phyloP scores from a whole-genome alignment of 2,113 vertebrate species.

The Gavia stellata region DNA sequence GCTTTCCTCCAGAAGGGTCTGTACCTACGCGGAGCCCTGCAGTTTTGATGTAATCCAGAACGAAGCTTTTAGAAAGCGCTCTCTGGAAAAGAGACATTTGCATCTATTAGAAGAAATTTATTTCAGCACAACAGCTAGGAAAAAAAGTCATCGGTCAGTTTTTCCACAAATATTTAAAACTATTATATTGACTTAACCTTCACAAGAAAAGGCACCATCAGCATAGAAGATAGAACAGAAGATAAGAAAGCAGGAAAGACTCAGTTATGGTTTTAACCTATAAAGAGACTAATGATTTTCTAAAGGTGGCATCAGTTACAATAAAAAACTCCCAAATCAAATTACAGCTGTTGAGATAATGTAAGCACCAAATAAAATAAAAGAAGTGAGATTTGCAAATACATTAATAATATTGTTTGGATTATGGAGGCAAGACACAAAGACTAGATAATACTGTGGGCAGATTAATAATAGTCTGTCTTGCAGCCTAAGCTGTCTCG shows the following conservation, averaged over 20 bases:
- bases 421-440: not conserved
- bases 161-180: not conserved
- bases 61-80: not conserved
- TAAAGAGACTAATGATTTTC: not conserved
- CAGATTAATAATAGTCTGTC: not conserved
- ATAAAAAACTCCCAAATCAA: not conserved
- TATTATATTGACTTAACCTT: not conserved
- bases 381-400: not conserved
- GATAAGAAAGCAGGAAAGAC: not conserved
- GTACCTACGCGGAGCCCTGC: rapidly evolving
- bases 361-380: not conserved
- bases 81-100: not conserved
- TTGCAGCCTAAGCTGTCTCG: not conserved
- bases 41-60: not conserved
- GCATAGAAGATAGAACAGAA: not conserved
- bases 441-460: not conserved
- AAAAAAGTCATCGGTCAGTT: not conserved
- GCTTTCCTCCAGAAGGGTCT: not conserved
- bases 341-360: not conserved
- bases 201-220: not conserved
- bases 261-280: not conserved
- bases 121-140: not conserved
- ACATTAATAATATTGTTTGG: not conserved
- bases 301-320: not conserved
- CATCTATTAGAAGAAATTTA: not conserved